A percentile compares a stretch with the other conserved stretches of the same genome.
Evolutionary conservation across 2,797 vertebrate species (phyloP).

Genomic region (Microctenopoma lineatum): DNA sequence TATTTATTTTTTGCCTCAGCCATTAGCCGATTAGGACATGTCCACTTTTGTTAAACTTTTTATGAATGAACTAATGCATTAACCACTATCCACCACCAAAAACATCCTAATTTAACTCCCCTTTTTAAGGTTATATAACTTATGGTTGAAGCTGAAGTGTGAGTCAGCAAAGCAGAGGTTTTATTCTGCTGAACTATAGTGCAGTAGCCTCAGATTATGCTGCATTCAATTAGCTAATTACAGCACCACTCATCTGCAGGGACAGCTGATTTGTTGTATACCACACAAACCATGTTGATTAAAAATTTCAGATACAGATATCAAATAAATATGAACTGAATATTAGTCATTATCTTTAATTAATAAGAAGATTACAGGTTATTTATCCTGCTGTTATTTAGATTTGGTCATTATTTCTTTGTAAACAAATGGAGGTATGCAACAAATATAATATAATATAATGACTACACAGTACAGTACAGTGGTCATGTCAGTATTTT

Average conservation of each 20-base stretch:
- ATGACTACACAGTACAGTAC: too few species aligned
- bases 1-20: neutral
- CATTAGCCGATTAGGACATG: neutral
- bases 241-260: slow-evolving; percentile 50
- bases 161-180: slow-evolving; percentile 65
- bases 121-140: slow-evolving; percentile 64
- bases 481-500: neutral
- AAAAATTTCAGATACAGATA: slow-evolving; percentile 15
- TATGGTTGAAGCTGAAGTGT: slow-evolving; percentile 44
- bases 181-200: slow-evolving; percentile 41
- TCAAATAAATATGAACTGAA: slow-evolving; percentile 1
- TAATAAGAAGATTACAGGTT: slow-evolving; percentile 7
- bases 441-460: neutral
- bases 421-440: neutral
- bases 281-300: slow-evolving; percentile 25
- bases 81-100: neutral
- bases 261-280: slow-evolving; percentile 26
- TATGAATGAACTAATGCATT: slow-evolving; percentile 12
- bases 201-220: slow-evolving; percentile 43
- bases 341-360: neutral
- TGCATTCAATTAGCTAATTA: slow-evolving; percentile 76
- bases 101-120: slow-evolving; percentile 61
- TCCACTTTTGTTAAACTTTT: neutral
- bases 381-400: slow-evolving; percentile 10
- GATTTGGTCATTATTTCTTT: neutral